A percentile compares a stretch with the other conserved stretches of the same genome.
Evolutionary conservation across 2,797 vertebrate species (phyloP).

Genomic region (Labroides dimidiatus): DNA sequence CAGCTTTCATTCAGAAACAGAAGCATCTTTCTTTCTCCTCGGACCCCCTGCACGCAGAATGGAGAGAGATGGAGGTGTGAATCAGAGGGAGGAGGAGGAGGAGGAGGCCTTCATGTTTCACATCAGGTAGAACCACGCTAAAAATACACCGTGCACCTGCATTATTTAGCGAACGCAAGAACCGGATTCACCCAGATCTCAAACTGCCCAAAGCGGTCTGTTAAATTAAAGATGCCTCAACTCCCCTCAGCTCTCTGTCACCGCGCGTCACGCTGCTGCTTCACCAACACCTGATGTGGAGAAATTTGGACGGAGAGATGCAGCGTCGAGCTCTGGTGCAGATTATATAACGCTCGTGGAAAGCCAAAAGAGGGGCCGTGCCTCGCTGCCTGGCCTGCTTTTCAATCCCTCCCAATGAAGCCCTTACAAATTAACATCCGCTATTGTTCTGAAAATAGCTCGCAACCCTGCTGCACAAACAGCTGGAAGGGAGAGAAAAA

Average conservation of each 20-base stretch:
- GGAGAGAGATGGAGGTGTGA: slow-evolving; percentile 51
- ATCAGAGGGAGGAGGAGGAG: slow-evolving; percentile 29
- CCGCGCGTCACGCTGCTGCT: slow-evolving; percentile 16
- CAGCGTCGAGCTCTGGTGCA: slow-evolving; percentile 47
- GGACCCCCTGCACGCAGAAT: slow-evolving; percentile 28
- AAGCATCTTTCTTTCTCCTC: slow-evolving; percentile 71
- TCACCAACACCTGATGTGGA: slow-evolving; percentile 57
- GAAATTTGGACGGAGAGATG: slow-evolving; percentile 55
- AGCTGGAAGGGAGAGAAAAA: slow-evolving; percentile 74
- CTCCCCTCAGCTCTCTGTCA: neutral
- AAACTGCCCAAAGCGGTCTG: slow-evolving; percentile 30
- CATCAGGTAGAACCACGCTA: slow-evolving; percentile 61
- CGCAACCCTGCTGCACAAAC: slow-evolving; percentile 75
- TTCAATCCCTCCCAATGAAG: slow-evolving; percentile 73
- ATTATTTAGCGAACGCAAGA: slow-evolving; percentile 70
- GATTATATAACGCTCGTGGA: slow-evolving; percentile 71
- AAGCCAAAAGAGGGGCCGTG: slow-evolving; percentile 65
- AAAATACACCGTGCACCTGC: slow-evolving; percentile 63
- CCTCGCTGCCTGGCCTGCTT: slow-evolving; percentile 69
- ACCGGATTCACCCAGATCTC: slow-evolving; percentile 47
- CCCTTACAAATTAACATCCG: slow-evolving; percentile 81
- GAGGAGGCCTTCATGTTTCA: slow-evolving; percentile 42
- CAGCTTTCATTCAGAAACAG: slow-evolving; percentile 79
- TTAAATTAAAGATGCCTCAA: slow-evolving; percentile 34
- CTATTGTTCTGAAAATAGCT: slow-evolving; percentile 80